Conservation (phyloP, 2,113 vertebrate species). For the Hucho hucho region DNA sequence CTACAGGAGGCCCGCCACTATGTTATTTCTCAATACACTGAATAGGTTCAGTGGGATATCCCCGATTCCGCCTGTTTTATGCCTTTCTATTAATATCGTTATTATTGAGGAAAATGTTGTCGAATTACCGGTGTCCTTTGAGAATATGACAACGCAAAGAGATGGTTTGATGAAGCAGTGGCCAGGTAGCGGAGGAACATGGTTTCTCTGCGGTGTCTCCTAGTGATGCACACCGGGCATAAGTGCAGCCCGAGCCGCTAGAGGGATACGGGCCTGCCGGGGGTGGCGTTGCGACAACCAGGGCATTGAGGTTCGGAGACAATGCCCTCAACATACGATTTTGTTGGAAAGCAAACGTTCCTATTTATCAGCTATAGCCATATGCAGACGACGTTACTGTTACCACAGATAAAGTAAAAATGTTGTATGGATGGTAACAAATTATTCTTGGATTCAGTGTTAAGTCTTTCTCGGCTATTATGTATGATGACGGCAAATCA, state of each 20-base stretch:
- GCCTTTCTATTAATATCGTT: neutral
- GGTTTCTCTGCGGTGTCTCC: conserved; percentile 78
- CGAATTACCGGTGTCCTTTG: neutral
- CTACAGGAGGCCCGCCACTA: conserved; percentile 69
- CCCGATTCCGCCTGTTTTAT: neutral
- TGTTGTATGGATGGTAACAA: neutral
- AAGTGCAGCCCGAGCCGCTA: conserved; percentile 64
- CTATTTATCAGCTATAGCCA: neutral
- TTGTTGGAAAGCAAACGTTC: neutral
- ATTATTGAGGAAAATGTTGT: neutral
- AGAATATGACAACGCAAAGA: neutral
- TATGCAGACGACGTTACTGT: neutral
- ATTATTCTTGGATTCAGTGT: neutral
- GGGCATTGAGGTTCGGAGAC: conserved; percentile 18
- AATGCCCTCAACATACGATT: neutral
- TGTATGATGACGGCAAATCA: neutral
- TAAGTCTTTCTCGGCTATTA: neutral
- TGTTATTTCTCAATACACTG: conserved; percentile 53
- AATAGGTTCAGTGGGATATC: conserved; percentile 25
- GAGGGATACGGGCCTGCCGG: conserved; percentile 60
- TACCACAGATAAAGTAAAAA: neutral
- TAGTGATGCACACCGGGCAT: conserved; percentile 67
- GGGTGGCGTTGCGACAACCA: conserved; percentile 33
- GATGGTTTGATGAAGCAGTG: conserved; percentile 43
- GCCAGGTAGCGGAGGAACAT: conserved; percentile 65